phyloP scores from a whole-genome alignment of 1,140 invertebrate species.

The Vollenhovia emeryi region DNA sequence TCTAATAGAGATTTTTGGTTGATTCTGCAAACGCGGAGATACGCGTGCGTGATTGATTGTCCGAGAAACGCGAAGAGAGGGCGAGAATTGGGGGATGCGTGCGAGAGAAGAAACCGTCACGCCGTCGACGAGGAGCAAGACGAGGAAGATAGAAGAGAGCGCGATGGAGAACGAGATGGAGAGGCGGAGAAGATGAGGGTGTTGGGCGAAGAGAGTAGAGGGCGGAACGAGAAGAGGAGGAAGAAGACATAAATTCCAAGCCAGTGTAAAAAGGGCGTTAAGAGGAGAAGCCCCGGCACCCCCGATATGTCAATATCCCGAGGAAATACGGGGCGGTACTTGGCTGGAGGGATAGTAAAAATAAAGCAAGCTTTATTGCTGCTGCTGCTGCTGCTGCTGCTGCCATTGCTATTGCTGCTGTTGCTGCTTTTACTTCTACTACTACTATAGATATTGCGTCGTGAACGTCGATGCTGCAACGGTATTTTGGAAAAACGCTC shows the following conservation, averaged over 20 bases:
- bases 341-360: slow-evolving; percentile 79
- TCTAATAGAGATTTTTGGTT: slow-evolving; percentile 74
- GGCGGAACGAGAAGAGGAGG: slow-evolving; percentile 15
- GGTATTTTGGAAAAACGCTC: slow-evolving; percentile 71
- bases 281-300: slow-evolving; percentile 71
- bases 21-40: slow-evolving; percentile 70
- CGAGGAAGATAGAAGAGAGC: slow-evolving; percentile 15
- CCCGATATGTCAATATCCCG: slow-evolving; percentile 80
- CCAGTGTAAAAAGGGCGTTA: slow-evolving; percentile 76
- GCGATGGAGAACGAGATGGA: background rate
- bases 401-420: slow-evolving; percentile 1
- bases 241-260: slow-evolving; percentile 77
- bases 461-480: slow-evolving; percentile 20
- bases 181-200: slow-evolving; percentile 38
- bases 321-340: slow-evolving; percentile 77
- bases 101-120: background rate
- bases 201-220: background rate
- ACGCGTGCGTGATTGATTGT: slow-evolving; percentile 72
- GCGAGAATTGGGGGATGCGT: slow-evolving; percentile 15
- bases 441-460: slow-evolving; percentile 8
- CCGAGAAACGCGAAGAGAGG: background rate
- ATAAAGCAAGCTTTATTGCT: slow-evolving; percentile 81
- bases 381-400: slow-evolving; percentile 42
- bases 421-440: slow-evolving; percentile 47
- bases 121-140: slow-evolving; percentile 2